phyloP scores from a whole-genome alignment of 2,113 vertebrate genomes.

The Crocuta crocuta region DNA sequence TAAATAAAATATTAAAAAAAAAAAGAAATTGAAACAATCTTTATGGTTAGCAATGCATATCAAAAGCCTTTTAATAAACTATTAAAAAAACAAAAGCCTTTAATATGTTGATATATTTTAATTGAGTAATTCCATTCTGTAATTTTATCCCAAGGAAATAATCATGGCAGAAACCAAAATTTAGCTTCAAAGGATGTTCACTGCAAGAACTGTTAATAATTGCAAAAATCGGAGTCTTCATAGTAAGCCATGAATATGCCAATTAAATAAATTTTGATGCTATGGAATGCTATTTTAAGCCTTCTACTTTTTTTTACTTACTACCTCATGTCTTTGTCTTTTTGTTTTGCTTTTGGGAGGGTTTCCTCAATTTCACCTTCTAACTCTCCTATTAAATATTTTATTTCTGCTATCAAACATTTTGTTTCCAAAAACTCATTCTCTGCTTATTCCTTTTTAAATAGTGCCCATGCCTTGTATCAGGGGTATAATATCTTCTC shows the following conservation, averaged over 20 bases:
- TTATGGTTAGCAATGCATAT: conserved; percentile 15
- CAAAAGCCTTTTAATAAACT: conserved; percentile 7
- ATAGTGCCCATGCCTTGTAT: not conserved
- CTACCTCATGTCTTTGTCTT: not conserved
- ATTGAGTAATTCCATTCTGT: conserved; percentile 19
- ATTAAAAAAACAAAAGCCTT: conserved; percentile 50
- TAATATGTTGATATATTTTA: conserved; percentile 37
- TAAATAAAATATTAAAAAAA: too few species aligned
- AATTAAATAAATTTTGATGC: conserved; percentile 11
- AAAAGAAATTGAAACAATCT: not conserved
- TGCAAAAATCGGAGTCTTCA: conserved; percentile 32
- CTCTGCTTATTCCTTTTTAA: not conserved
- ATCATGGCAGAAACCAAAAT: conserved; percentile 11
- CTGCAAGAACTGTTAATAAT: not conserved
- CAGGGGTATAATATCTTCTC: not conserved
- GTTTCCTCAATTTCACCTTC: not conserved
- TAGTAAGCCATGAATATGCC: not conserved
- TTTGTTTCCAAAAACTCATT: not conserved
- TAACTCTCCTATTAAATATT: not conserved
- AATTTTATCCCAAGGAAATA: conserved; percentile 39
- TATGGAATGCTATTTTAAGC: not conserved
- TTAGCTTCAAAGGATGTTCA: conserved; percentile 23
- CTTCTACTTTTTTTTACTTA: not conserved
- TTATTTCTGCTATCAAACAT: not conserved
- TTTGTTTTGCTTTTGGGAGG: not conserved